Base-by-base conservation (phyloP, 2,113 vertebrate genomes). In the Triplophysa dalaica region DNA sequence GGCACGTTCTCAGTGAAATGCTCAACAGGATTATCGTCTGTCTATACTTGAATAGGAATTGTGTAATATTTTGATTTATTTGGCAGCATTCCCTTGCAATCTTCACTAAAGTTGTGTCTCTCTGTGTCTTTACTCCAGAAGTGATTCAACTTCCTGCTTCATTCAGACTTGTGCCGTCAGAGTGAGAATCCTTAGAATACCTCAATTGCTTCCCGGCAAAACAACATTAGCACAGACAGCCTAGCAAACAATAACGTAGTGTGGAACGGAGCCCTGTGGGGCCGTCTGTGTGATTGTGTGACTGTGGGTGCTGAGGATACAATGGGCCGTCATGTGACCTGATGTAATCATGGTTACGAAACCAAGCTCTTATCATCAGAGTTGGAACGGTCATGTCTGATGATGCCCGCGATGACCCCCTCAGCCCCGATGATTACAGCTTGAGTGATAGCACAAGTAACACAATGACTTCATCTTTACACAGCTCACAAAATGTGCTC, bases 281-380 rank as follows among this genome's bases (percentile, higher is more conserved):
- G 54, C 43, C 4, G 1, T 58, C 13, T 21, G 22, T 21, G 26
- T 43, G 56, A 41, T 26, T 58, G 73, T 52, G 73, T 77, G 58
- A 82, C 67, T 70, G 33, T 64, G 56, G 58, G 14, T 52, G n/a
- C 16, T 52, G 56, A 50, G 26, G 29, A 48, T 60, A 78, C 70
- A 63, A 77, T 74, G 62, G 69, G 64, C 50, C 56, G 64, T 78
- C 75, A 78, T 17, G 16, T 10, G 50, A 76, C 38, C 26, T 70
- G 79, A 84, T 79, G 79, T 64, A 78, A 78, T 81, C 79, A 64
- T 64, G 41, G 48, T 70, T 81, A 70, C 78, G 29, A 84, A 69
- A 77, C 79, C 62, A 74, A 62, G 74, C 52, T 64, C 29, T 62
- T 16, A 63, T 52, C 48, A 52, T 52, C 50, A 17, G 50, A 14